Evolutionary conservation across 2,797 vertebrate species (phyloP).

Genomic region (Pelobates cultripes): DNA sequence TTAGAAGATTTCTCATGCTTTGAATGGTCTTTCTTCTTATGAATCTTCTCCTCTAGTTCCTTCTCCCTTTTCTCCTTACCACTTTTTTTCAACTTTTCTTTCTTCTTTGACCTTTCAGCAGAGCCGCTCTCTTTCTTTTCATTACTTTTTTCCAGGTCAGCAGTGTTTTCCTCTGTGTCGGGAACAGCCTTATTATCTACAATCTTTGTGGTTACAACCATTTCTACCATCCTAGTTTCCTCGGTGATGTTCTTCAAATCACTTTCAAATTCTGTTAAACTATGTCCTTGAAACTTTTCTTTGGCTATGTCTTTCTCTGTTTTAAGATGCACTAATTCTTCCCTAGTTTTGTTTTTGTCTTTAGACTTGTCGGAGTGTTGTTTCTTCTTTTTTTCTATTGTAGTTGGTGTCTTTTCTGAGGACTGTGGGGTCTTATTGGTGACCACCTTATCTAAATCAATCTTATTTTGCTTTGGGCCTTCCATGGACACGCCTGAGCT

Average conservation of each 20-base stretch:
- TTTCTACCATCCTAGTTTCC: background rate
- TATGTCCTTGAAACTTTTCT: background rate
- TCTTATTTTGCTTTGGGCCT: background rate
- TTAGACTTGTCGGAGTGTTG: background rate
- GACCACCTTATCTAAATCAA: background rate
- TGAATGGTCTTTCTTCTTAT: background rate
- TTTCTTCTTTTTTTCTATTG: too few relatives aligned
- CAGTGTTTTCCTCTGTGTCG: too few relatives aligned
- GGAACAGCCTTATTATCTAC: background rate
- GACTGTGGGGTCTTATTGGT: background rate
- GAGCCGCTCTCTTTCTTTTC: background rate
- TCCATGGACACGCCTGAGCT: too few relatives aligned
- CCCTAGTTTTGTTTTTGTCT: background rate
- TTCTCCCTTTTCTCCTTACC: background rate
- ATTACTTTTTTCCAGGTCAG: too few relatives aligned
- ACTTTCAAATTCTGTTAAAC: background rate
- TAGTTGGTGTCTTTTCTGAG: background rate
- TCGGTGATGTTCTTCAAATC: background rate
- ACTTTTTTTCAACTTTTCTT: fast-evolving
- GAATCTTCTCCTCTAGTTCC: background rate
- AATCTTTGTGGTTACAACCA: background rate
- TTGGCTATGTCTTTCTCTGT: background rate
- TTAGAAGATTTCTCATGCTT: constrained; percentile 19
- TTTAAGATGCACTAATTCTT: background rate
- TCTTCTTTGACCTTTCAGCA: background rate